These are phyloP conservation scores for Pseudorhiza aurosa DNA, from an alignment of 30 jellyfish, hydroid and myxozoan species.

Conservation along the genomic window DNA sequence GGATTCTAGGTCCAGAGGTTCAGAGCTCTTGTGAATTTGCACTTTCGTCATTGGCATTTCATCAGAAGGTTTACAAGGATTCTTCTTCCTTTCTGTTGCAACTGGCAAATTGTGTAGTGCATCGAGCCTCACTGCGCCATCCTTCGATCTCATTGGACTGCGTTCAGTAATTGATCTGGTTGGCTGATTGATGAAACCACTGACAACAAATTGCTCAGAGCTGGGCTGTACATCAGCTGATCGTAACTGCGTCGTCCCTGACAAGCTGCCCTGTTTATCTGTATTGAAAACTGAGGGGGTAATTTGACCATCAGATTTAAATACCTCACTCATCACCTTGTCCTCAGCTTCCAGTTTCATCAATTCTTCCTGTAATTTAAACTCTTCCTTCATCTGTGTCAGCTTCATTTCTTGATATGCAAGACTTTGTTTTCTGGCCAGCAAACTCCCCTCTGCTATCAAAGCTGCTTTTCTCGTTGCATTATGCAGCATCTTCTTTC, in stretches of 20 bases:
- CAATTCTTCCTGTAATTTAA: conserved; percentile 18
- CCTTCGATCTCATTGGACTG: conserved; percentile 44
- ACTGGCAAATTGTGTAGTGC: conserved; percentile 5
- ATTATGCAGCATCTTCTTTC: conserved; percentile 31
- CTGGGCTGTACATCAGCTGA: conserved; percentile 23
- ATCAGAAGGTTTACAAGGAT: conserved; percentile 17
- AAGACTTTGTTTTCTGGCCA: conserved; percentile 15
- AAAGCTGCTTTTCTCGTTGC: conserved; percentile 39
- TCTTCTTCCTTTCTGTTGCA: conserved; percentile 35
- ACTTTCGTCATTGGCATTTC: conserved; percentile 21
- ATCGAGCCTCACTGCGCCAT: conserved; percentile 9
- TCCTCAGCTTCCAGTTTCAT: conserved; percentile 45
- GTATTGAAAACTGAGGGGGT: conserved; percentile 18
- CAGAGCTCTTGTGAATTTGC: conserved; percentile 39
- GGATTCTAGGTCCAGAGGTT: too few relatives aligned
- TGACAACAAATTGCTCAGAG: background rate
- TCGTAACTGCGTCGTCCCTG: conserved; percentile 12
- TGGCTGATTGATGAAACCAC: conserved; percentile 34
- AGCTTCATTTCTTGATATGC: conserved; percentile 36
- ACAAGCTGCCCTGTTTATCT: conserved; percentile 31
- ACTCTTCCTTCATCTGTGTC: conserved; percentile 32
- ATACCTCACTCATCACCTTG: conserved; percentile 37
- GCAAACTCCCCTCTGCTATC: conserved; percentile 38
- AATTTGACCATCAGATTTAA: conserved; percentile 37
- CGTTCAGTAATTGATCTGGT: conserved; percentile 30